These are phyloP conservation scores for Menidia menidia DNA, from an alignment of 2,797 vertebrate genomes.

Conservation along the genomic window DNA sequence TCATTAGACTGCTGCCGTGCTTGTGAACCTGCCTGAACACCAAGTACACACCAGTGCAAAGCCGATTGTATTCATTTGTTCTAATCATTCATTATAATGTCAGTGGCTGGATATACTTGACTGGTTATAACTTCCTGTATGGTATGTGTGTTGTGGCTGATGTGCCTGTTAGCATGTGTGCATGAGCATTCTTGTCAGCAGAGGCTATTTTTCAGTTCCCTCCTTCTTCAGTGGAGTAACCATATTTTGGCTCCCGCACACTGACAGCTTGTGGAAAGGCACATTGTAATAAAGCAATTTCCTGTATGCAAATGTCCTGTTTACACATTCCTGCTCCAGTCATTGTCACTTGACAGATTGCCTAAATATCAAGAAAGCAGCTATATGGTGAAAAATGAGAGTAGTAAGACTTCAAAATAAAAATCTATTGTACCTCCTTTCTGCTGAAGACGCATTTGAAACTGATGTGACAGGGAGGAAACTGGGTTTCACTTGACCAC, in stretches of 20 bases:
- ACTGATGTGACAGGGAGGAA: conserved; percentile 55
- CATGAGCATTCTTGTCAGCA: conserved; percentile 50
- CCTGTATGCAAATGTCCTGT: conserved; percentile 82
- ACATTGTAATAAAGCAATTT: conserved; percentile 83
- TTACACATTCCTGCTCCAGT: conserved; percentile 75
- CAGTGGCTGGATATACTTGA: conserved; percentile 3
- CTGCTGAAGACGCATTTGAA: conserved; percentile 50
- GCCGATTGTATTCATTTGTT: conserved; percentile 23
- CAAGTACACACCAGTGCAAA: conserved; percentile 8
- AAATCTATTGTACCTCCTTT: conserved; percentile 56
- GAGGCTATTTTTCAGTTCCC: conserved; percentile 64
- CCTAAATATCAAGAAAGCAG: conserved; percentile 67
- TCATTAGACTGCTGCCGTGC: conserved; percentile 21
- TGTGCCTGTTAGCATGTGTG: conserved; percentile 27
- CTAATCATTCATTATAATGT: conserved; percentile 21
- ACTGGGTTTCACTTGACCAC: conserved; percentile 30
- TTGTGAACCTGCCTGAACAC: conserved; percentile 17
- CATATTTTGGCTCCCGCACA: conserved; percentile 57
- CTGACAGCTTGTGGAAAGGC: conserved; percentile 77
- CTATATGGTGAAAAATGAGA: conserved; percentile 75
- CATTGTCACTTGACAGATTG: conserved; percentile 79
- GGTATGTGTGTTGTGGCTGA: conserved; percentile 9
- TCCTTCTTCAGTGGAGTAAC: conserved; percentile 48
- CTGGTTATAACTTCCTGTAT: conserved; percentile 18
- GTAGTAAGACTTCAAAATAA: conserved; percentile 62